These are phyloP conservation scores for Setophaga coronata DNA, from an alignment of 2,113 vertebrate species.

Conservation along the genomic window DNA sequence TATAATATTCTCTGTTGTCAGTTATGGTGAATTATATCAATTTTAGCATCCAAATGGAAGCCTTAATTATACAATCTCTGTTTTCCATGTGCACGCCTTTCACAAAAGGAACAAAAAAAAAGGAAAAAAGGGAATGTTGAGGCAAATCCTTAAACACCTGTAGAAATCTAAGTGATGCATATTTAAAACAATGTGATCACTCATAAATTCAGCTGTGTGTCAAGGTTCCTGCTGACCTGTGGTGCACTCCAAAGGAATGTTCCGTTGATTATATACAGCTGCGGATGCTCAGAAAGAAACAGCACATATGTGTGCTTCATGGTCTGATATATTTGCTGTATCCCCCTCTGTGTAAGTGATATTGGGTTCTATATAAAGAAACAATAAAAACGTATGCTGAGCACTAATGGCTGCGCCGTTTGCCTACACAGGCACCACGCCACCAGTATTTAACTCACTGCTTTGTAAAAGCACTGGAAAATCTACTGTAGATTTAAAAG, in stretches of 20 bases:
- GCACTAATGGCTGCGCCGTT: background rate
- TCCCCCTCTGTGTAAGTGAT: slow-evolving; percentile 41
- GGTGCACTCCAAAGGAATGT: slow-evolving; percentile 47
- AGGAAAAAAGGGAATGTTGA: background rate
- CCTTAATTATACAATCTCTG: slow-evolving; percentile 36
- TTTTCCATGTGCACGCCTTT: background rate
- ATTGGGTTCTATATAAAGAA: slow-evolving; percentile 38
- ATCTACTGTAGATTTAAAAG: background rate
- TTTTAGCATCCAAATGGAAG: slow-evolving; percentile 43
- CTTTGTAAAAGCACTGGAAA: background rate
- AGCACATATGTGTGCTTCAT: slow-evolving; percentile 31
- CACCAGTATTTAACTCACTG: background rate
- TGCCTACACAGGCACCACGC: background rate
- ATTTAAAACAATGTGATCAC: slow-evolving; percentile 71
- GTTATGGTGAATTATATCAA: slow-evolving; percentile 25
- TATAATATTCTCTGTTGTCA: slow-evolving; percentile 21
- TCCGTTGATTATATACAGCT: slow-evolving; percentile 58
- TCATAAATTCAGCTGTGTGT: slow-evolving; percentile 54
- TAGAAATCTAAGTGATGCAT: slow-evolving; percentile 65
- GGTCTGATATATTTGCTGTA: slow-evolving; percentile 29
- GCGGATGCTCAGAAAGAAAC: slow-evolving; percentile 34
- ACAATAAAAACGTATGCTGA: slow-evolving; percentile 21
- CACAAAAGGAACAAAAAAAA: background rate
- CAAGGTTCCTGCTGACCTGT: slow-evolving; percentile 68
- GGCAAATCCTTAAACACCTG: slow-evolving; percentile 57